These are phyloP conservation scores for Semnornis frantzii DNA, from an alignment of 2,113 vertebrate species.

Conservation along the genomic window DNA sequence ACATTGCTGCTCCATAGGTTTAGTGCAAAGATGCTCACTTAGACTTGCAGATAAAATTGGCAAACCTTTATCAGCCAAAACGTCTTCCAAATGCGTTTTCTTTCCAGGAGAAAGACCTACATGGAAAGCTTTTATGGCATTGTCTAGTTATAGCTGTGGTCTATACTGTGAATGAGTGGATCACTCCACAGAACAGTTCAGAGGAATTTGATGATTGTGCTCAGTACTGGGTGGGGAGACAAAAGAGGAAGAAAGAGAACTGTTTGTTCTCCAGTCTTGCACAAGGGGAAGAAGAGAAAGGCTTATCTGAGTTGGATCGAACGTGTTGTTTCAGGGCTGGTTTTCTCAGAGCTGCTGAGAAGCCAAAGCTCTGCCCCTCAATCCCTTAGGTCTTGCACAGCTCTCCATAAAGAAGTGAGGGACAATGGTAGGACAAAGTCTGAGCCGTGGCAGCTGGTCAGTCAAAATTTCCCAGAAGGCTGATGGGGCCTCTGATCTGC, in stretches of 20 bases:
- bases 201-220: not conserved
- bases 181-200: not conserved
- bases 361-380: not conserved
- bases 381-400: not conserved
- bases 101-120: constrained; percentile 8
- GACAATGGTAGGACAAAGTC: not conserved
- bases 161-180: not conserved
- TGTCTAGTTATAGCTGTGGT: constrained; percentile 1
- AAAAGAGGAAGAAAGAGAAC: not conserved
- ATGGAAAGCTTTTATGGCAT: not conserved
- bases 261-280: not conserved
- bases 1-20: not conserved
- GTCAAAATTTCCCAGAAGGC: not conserved
- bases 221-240: not conserved
- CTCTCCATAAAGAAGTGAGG: not conserved
- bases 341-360: not conserved
- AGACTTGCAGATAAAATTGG: not conserved
- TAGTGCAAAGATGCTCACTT: not conserved
- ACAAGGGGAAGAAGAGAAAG: not conserved
- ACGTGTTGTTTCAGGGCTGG: fast-evolving
- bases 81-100: not conserved
- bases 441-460: not conserved
- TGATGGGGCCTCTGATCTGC: not conserved
- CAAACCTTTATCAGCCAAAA: not conserved
- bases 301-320: not conserved